These are phyloP conservation scores for Uropsilus gracilis DNA, from an alignment of 2,113 vertebrate genomes.

Conservation along the genomic window DNA sequence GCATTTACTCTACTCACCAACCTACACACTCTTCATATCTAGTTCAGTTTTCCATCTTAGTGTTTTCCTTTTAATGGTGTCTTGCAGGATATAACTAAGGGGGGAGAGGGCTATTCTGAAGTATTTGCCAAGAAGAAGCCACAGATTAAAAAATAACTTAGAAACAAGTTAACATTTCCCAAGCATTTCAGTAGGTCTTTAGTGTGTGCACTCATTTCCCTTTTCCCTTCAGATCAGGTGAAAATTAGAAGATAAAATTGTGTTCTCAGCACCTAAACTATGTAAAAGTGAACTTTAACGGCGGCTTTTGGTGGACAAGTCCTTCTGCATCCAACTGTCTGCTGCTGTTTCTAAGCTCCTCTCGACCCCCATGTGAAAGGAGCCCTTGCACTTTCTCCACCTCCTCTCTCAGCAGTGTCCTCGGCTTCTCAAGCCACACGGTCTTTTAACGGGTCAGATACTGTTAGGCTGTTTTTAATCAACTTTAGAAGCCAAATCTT, in stretches of 20 bases:
- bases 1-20: conserved; percentile 6
- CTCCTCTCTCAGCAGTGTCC: conserved; percentile 48
- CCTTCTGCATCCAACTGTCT: background rate
- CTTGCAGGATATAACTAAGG: conserved; percentile 6
- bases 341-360: background rate
- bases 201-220: background rate
- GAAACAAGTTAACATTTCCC: conserved; percentile 45
- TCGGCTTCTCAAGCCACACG: conserved; percentile 14
- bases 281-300: conserved; percentile 37
- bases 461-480: conserved; percentile 73
- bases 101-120: conserved; percentile 38
- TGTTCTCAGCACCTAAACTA: conserved; percentile 1
- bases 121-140: conserved; percentile 53
- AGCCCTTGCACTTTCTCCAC: conserved; percentile 22
- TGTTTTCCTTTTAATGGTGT: conserved; percentile 61
- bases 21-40: conserved; percentile 52
- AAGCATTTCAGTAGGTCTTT: conserved; percentile 17
- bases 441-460: background rate
- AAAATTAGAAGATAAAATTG: background rate
- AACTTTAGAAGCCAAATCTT: conserved; percentile 70
- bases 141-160: conserved; percentile 1
- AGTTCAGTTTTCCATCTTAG: conserved; percentile 68
- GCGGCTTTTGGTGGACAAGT: conserved; percentile 15
- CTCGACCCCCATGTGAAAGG: background rate
- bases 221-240: conserved; percentile 24